phyloP scores from a whole-genome alignment of 2,113 vertebrate species.

The Mirza zaza region DNA sequence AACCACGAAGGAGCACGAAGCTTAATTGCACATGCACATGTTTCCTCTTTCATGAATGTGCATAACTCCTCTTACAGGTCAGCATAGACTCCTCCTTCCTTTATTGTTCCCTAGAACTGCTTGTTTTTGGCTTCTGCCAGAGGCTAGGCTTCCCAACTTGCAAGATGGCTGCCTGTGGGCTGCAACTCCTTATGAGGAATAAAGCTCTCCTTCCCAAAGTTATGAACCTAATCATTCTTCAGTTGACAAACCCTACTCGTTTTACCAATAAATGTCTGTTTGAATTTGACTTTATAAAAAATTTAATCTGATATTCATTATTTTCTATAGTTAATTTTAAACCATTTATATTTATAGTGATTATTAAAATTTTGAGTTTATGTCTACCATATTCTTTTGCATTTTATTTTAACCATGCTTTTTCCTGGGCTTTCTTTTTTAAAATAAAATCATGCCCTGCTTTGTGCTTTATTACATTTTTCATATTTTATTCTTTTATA shows the following conservation, averaged over 20 bases:
- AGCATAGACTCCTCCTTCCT: no score
- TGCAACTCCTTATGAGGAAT: no score
- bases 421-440: not conserved
- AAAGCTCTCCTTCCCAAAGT: no score
- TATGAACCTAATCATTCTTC: no score
- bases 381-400: not conserved
- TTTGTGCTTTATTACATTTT: not conserved
- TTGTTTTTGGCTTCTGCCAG: no score
- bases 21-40: no score
- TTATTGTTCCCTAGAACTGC: no score
- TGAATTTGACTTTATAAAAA: not conserved
- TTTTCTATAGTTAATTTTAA: not conserved
- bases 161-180: no score
- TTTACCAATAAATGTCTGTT: not conserved
- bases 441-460: not conserved
- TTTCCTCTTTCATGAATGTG: no score
- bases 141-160: no score
- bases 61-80: no score
- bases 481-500: not conserved
- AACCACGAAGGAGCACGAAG: no score
- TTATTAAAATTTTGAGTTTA: not conserved
- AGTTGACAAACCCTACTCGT: not conserved
- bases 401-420: not conserved
- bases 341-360: not conserved
- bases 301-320: not conserved